A percentile compares a stretch with the other conserved stretches of the same genome.
Conservation (phyloP, 1,140 invertebrate species). For the Saxidomus purpurata region DNA sequence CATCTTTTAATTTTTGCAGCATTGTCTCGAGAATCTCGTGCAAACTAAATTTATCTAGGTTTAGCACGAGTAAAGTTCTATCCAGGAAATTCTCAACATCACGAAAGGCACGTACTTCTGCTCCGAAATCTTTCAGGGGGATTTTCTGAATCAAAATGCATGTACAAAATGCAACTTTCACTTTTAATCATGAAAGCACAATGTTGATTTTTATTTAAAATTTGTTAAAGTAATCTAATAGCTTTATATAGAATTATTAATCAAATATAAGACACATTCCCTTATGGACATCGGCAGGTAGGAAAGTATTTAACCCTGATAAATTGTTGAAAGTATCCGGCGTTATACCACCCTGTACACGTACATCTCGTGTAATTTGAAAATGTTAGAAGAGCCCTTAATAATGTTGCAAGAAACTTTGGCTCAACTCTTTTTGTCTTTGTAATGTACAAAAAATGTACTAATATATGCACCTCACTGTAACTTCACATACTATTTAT, state of each 20-base stretch:
- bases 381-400: too few relatives aligned
- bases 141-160: conserved; percentile 87
- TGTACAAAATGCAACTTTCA: background rate
- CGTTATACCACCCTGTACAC: too few relatives aligned
- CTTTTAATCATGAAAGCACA: background rate
- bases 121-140: conserved; percentile 90
- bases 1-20: conserved; percentile 86
- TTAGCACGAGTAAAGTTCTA: conserved; percentile 88
- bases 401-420: too few relatives aligned
- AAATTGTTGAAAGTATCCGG: too few relatives aligned
- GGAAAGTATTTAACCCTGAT: too few relatives aligned
- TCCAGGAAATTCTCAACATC: conserved; percentile 89
- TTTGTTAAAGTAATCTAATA: background rate
- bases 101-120: conserved; percentile 89
- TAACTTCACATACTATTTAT: too few relatives aligned
- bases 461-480: too few relatives aligned
- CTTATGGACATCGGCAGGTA: too few relatives aligned
- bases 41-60: conserved; percentile 88
- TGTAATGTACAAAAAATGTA: too few relatives aligned
- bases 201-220: background rate
- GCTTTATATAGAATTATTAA: background rate
- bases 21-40: conserved; percentile 88
- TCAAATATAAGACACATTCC: background rate
- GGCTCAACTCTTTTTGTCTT: too few relatives aligned
- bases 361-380: too few relatives aligned